Evolutionary conservation across 1,140 invertebrate species (phyloP).

Genomic region (Lamellibrachia luymesi): DNA sequence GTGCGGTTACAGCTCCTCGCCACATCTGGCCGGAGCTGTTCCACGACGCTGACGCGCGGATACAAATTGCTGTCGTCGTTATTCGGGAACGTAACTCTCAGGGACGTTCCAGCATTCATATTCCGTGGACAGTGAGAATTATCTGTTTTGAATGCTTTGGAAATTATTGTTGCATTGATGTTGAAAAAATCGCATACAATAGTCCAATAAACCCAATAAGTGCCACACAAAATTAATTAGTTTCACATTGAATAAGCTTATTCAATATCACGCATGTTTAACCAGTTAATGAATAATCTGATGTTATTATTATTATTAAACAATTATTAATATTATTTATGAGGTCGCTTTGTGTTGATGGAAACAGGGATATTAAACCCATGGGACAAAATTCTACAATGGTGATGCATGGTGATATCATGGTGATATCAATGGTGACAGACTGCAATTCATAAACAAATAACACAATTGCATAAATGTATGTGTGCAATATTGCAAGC

Average conservation of each 20-base stretch:
- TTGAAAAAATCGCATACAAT: not conserved
- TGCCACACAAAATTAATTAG: not conserved
- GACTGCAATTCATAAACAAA: too few relatives aligned
- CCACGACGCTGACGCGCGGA: not conserved
- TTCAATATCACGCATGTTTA: not conserved
- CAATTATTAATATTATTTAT: not conserved
- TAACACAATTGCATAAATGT: too few relatives aligned
- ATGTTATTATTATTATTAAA: not conserved
- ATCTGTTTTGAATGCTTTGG: not conserved
- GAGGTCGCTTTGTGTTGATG: too few relatives aligned
- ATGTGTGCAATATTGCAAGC: too few relatives aligned
- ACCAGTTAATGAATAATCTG: not conserved
- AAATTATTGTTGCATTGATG: not conserved
- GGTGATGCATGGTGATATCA: too few relatives aligned
- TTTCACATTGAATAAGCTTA: not conserved
- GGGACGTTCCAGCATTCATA: not conserved
- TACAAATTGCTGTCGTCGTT: not conserved
- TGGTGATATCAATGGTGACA: too few relatives aligned
- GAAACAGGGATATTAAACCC: too few relatives aligned
- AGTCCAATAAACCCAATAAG: not conserved
- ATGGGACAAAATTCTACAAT: too few relatives aligned
- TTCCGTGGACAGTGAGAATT: not conserved
- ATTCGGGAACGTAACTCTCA: not conserved
- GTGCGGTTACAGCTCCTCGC: not conserved
- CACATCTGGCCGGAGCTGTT: not conserved